These are phyloP conservation scores for Asbolus verrucosus DNA, from an alignment of 1,140 invertebrate species.

Conservation along the genomic window DNA sequence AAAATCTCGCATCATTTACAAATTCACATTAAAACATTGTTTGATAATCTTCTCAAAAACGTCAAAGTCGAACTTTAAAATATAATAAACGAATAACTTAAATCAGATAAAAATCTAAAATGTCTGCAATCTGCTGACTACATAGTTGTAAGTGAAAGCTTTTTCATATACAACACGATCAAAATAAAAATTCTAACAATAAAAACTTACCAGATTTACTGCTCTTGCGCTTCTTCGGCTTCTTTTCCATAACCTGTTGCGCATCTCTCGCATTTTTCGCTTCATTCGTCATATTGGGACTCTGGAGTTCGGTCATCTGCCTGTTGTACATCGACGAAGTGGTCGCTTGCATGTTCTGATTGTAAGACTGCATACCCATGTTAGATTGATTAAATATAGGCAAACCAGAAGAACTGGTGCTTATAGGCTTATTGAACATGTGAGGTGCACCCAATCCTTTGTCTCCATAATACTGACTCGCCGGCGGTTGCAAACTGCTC, in stretches of 20 bases:
- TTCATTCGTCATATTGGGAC: conserved; percentile 20
- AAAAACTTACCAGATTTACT: conserved; percentile 48
- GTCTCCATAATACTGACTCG: conserved; percentile 64
- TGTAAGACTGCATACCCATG: conserved; percentile 53
- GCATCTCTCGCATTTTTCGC: conserved; percentile 5
- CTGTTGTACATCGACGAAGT: conserved; percentile 55
- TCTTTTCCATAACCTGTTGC: conserved; percentile 51
- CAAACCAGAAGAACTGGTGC: conserved; percentile 61
- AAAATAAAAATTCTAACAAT: not conserved
- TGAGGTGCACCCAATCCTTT: conserved; percentile 68
- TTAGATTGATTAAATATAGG: conserved; percentile 62
- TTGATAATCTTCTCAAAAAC: no score
- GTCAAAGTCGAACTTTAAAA: no score
- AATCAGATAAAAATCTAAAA: no score
- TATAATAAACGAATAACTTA: no score
- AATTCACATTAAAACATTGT: no score
- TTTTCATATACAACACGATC: not conserved
- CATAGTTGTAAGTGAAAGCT: no score
- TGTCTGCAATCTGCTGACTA: no score
- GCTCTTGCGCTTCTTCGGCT: conserved; percentile 51
- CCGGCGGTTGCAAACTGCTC: conserved; percentile 60
- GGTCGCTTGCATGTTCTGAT: conserved; percentile 47
- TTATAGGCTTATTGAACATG: conserved; percentile 68
- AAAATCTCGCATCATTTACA: no score
- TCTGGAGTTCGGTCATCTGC: conserved; percentile 53